Conservation (phyloP, 2,797 vertebrate species). For the Paramormyrops hopkinsi region DNA sequence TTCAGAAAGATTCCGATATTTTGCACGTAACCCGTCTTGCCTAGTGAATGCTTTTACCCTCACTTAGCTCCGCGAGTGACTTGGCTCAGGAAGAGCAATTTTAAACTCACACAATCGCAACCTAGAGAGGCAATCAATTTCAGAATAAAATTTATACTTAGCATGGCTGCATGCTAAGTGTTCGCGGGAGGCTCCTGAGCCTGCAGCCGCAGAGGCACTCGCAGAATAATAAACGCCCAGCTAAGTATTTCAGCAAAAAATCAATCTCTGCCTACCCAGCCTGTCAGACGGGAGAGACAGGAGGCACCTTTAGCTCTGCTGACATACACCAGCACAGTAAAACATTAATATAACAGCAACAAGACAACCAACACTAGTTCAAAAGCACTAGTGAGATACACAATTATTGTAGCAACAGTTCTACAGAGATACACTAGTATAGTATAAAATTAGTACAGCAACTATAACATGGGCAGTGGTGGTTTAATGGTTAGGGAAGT, state of each 20-base stretch:
- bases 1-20: neutral
- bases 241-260: neutral
- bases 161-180: neutral
- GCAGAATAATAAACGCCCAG: neutral
- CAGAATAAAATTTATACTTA: neutral
- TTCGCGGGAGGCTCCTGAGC: neutral
- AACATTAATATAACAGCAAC: neutral
- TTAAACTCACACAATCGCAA: neutral
- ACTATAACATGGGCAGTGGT: too few species aligned
- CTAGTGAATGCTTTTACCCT: neutral
- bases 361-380: neutral
- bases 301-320: neutral
- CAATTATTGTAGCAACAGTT: neutral
- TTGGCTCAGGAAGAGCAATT: neutral
- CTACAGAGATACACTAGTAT: too few species aligned
- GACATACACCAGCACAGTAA: neutral
- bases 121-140: slow-evolving; percentile 2
- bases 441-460: too few species aligned
- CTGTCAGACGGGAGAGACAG: neutral
- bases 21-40: neutral
- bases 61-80: neutral
- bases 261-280: neutral
- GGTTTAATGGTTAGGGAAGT: too few species aligned
- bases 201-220: neutral
- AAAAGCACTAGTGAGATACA: neutral